Evolutionary conservation across 2,888 invertebrate species (phyloP), one percentile per base, ranked within the genome.

Genomic region (Agrenia bidenticulata): DNA sequence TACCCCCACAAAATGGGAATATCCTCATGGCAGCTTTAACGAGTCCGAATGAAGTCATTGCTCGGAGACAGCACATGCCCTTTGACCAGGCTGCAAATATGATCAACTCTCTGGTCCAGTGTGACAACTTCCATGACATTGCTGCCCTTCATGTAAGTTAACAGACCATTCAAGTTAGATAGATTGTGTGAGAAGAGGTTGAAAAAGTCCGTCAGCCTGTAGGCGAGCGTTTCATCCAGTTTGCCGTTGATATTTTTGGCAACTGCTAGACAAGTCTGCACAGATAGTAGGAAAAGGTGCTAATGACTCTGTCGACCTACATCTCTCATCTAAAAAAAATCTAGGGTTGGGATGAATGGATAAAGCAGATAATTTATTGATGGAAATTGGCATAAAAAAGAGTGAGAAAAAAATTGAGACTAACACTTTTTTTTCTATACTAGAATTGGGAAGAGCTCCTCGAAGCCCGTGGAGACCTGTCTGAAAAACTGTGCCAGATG

Each of bases 91-190:
- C 92, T 73, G 82, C 90, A 77, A 88, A 89, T 78, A 93, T 94
- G 91, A 93, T 94, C 79, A 88, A 90, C 80, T 89, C 92, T 73
- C 85, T 96, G 74, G 92, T 95, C 81, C 94, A 95, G 82, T 95
- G 95, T 83, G 96, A 96, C 82, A 93, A 94, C 79, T 93, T 96
- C 85, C 94, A 94, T 82, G 92, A 94, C 79, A 92, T 96, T 78
- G 94, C 96, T 68, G 95, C 94, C 77, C 86, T 87, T 71, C 81
- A 82, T 80, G 83, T 84, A 79, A 69, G 69, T 61, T 1, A 0
- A 55, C 27, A 24, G n/a, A 27, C 19, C 7, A 15, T 51, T 7
- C 15, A 15, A 24, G 7, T 19, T 51, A 51, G 9, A 4, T 21
- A 21, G 7, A n/a, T n/a, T n/a, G n/a, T n/a, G n/a, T n/a, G n/a